Evolutionary conservation across 2,888 invertebrate species (phyloP), one percentile per base, ranked within the genome.

Genomic region (Electrophaes corylata): DNA sequence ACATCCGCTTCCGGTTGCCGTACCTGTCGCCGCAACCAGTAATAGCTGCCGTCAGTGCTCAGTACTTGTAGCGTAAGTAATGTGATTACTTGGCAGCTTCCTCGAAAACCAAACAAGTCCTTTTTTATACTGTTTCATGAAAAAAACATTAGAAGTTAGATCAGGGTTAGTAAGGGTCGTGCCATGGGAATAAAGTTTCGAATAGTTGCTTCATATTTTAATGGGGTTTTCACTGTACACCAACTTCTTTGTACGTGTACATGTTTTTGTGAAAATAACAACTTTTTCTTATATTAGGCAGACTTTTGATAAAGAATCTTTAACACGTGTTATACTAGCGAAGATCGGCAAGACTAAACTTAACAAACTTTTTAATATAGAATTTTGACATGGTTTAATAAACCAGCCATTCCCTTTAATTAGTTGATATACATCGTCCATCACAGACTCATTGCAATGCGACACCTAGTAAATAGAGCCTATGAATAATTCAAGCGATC

Each of bases 1-100:
- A 73, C 76, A 75, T 78, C 77, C 76, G 73, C 50, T 71, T 78
- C 79, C 78, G 79, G 51, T 65, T 51, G 59, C 57, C 57, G 59
- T 72, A 67, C 65, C 68, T 70, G 65, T 66, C 69, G 53, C 45
- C 47, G 60, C 47, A 58, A 60, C 62, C 58, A 54, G 20, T 40
- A 46, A 57, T 44, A 48, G 39, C 57, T 60, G 65, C 53, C 60
- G 60, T 64, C 48, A 44, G 44, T 33, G 12, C 26, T 10, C 26
- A 4, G 10, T 29, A 29, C 26, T 29, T 29, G 20, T 41, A 4
- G 40, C 52, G 56, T 51, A 45, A 46, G 39, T 45, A 35, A 57
- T 40, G 43, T 39, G 18, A 45, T 52, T 35, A 41, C 43, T 43
- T 39, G 48, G 46, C 46, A 46, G 20, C 46, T 19, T 40, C 19